Percentiles rank a stretch among this genome's conserved stretches.
phyloP scores from a whole-genome alignment of 2,888 invertebrate genomes.

The Xestobium rufovillosum region DNA sequence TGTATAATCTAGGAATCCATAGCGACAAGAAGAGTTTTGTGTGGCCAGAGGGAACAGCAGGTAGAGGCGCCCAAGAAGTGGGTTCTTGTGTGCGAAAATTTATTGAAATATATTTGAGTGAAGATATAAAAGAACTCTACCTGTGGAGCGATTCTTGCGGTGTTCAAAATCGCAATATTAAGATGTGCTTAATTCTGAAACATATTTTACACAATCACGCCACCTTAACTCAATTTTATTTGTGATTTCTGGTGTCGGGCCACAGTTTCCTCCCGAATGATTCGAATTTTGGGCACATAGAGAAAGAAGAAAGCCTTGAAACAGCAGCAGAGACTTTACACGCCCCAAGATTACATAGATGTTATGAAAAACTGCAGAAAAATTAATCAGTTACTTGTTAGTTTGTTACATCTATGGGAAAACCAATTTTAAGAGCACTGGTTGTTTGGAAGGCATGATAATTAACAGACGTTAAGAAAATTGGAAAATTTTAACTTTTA shows the following conservation, averaged over 20 bases:
- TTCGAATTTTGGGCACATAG: slow-evolving; percentile 9
- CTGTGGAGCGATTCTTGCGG: slow-evolving; percentile 3
- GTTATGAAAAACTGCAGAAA: slow-evolving; percentile 5
- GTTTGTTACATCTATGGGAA: no score
- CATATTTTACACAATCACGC: not conserved
- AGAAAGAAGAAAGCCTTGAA: slow-evolving; percentile 10
- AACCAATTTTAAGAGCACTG: no score
- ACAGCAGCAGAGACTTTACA: slow-evolving; percentile 6
- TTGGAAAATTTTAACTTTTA: no score
- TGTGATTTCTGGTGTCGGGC: not conserved
- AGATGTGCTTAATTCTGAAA: not conserved
- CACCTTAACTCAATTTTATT: not conserved
- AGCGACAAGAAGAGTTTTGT: slow-evolving; percentile 16
- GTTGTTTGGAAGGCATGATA: no score
- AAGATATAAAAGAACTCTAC: slow-evolving; percentile 17
- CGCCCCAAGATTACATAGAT: slow-evolving; percentile 7
- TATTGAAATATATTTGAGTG: slow-evolving; percentile 14
- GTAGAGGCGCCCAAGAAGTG: no score
- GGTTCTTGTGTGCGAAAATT: no score
- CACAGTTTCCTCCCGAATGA: slow-evolving; percentile 10
- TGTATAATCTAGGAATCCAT: slow-evolving; percentile 24
- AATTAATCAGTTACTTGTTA: no score
- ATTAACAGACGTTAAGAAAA: no score
- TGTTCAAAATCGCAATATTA: slow-evolving; percentile 1
- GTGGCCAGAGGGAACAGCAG: slow-evolving; percentile 26